Base-by-base conservation (phyloP, 2,888 invertebrate species). In the Ptychoptera albimana region DNA sequence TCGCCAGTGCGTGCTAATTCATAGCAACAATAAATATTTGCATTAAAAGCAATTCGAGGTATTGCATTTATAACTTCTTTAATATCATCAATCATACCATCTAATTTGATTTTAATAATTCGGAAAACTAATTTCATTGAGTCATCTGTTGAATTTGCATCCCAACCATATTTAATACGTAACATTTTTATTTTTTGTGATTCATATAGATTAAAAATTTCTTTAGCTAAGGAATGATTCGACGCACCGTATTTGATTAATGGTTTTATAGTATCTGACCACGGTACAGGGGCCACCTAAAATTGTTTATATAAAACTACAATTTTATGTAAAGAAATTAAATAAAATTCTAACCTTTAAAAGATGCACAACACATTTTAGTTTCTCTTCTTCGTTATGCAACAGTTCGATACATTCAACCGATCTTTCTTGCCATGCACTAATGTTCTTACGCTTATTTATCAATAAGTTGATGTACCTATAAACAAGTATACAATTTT, bases 81-180 rank as follows among this genome's bases (percentile, higher is more conserved):
- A 31, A 66, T 58, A 47, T 66, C 66, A 1, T 60, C 52, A 11
- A 61, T 44, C 61, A 66, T 61, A 43, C 63, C 64, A 0, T 63
- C 60, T 8, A 62, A 48, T 47, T 60, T 52, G 32, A 60, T 43
- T 50, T 63, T 61, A 1, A 66, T 50, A 43, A 66, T 61, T n/a
- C 64, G 60, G 50, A 57, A 58, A 50, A 60, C 55, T 8, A 64
- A 51, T 50, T 59, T 58, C 39, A 63, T 53, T 48, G 60, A 58
- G 35, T 47, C 42, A 39, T 60, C 57, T 1, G 52, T 50, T 6
- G 55, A 51, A 45, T 63, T 58, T 0, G 57, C 56, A 2, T 61
- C 57, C 63, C 66, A 66, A 30, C 59, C 61, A 45, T 66, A 66
- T 51, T 66, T 65, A 1, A 55, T 55, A 51, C 63, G 62, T 56